Evolutionary conservation across 2,888 invertebrate species (phyloP), one percentile per base, ranked within the genome.

Genomic region (Apamea sordens): DNA sequence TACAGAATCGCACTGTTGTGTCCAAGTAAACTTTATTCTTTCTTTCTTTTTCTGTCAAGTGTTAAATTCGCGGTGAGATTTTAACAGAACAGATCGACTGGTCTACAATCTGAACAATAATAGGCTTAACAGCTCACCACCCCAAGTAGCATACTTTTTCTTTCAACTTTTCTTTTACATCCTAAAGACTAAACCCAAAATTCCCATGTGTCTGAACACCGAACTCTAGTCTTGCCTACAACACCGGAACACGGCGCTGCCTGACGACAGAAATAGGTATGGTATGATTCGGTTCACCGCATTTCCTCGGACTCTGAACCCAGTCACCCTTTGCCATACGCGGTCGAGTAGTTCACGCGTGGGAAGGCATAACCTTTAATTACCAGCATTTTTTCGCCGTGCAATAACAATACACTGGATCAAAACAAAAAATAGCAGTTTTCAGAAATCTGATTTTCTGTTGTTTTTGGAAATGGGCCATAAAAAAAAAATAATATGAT

Each of bases 321-420:
- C 36, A n/a, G 36, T 50, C n/a, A 80, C 56, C 80, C 63, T 64
- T 63, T 79, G 41, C 41, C n/a, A 47, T 69, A 68, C 44, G n/a
- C n/a, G 65, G 84, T 78, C 18, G 21, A 28, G 47, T 36, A 72
- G 32, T 41, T n/a, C 67, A 80, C 5, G 50, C 67, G 80, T 82
- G 18, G 80, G 72, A 67, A n/a, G 77, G 3, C 13, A n/a, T 56
- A 84, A 44, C 71, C 61, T 79, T 78, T 63, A 67, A 53, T 32
- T 44, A 73, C 7, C 64, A 41, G 8, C 0, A 15, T 18, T 61
- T n/a, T n/a, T 7, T 18, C 36, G n/a, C 7, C 36, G 6, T n/a
- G 18, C 6, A 32, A 7, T 69, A 13, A 15, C 5, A 24, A 18
- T 1, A 53, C 32, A 53, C 15, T 32, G 32, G 32, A 18, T 15